A percentile compares a stretch with the other conserved stretches of the same genome.
Evolutionary conservation across 1,140 invertebrate species (phyloP).

Genomic region (Meloidogyne hapla): DNA sequence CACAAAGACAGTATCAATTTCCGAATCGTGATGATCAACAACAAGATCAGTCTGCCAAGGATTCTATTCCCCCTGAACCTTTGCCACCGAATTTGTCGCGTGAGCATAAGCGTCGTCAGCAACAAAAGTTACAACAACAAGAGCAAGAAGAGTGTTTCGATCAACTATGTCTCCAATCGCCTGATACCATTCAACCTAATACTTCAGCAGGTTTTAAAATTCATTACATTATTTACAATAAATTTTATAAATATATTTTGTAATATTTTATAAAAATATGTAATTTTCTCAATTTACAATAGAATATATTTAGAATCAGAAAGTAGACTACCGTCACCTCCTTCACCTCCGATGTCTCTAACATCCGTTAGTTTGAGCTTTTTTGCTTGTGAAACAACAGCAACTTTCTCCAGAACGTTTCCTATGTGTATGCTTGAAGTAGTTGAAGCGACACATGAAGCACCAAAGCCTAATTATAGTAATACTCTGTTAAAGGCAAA

Average conservation of each 20-base stretch:
- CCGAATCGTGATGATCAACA: constrained; percentile 9
- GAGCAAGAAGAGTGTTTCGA: neutral
- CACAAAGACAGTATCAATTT: constrained; percentile 1
- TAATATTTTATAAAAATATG: too few species aligned
- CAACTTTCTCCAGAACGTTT: neutral
- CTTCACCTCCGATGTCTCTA: neutral
- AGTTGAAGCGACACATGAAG: neutral
- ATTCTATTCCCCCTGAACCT: constrained; percentile 53
- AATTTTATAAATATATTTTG: too few species aligned
- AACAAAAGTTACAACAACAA: constrained; percentile 16
- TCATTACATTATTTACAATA: neutral
- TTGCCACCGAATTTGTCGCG: constrained; percentile 34
- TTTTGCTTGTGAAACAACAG: neutral
- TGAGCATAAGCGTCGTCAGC: constrained; percentile 23
- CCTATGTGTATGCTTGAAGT: neutral
- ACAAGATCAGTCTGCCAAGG: constrained; percentile 24
- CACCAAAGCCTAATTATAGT: neutral
- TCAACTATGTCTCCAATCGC: neutral
- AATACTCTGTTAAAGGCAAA: too few species aligned
- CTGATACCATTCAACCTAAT: neutral
- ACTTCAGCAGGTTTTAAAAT: neutral
- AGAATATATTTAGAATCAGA: neutral
- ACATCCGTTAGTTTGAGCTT: neutral
- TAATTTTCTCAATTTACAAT: too few species aligned
- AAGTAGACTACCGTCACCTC: neutral